Base-by-base conservation (phyloP, 1,140 invertebrate genomes). In the Cotesia glomerata region DNA sequence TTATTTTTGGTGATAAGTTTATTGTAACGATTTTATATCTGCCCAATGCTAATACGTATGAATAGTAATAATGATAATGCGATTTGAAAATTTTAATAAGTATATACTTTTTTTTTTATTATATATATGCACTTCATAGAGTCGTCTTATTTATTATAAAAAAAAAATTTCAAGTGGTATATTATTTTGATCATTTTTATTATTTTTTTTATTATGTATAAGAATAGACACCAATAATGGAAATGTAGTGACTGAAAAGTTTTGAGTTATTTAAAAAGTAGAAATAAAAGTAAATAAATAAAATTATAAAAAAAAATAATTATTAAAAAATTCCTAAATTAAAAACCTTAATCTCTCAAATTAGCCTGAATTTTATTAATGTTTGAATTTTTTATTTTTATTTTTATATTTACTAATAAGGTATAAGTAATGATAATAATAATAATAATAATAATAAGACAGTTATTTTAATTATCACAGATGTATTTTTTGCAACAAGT, bases 181-280 rank as follows among this genome's bases (percentile, higher is more conserved):
- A 51, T 70, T 70, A 32, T 62, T 62, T 63, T 63, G 62, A 49
- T 62, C 66, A 72, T 39, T 75, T 70, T 75, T 26, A 26, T 26
- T 26, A 26, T 26, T 26, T 1, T 26, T 26, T 1, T 26, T 26
- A 26, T 69, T 68, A 52, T 45, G 70, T 71, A 72, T 66, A 65
- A 74, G 62, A 59, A 51, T 72, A 78, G 82, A 80, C 75, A 82
- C 82, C 79, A 77, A 82, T 81, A 85, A 74, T 80, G 79, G 80
- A 80, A 83, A 77, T 82, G 82, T 86, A 86, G 84, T 82, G 78
- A 81, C 71, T 81, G 77, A 83, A 84, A 74, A 81, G 7, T 79
- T 85, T 83, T 77, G 75, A 80, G 79, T 81, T 81, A 81, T 67
- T 86, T 81, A 82, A 79, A 77, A 78, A 81, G 82, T 86, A 85